These are phyloP conservation scores for Pyrocoelia pectoralis DNA, from an alignment of 2,888 invertebrate species.

Conservation along the genomic window DNA sequence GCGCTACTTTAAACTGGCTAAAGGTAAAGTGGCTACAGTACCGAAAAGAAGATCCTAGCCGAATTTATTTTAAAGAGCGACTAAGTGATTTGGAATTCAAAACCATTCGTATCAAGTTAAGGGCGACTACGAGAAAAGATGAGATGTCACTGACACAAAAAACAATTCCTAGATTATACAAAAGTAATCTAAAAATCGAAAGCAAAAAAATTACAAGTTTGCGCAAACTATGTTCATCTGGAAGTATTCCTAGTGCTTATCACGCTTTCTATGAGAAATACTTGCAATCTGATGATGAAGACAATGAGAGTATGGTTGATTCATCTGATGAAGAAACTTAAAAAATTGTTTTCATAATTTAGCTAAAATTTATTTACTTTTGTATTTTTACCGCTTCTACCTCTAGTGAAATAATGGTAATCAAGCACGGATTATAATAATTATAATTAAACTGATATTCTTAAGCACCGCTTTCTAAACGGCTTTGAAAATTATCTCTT, in stretches of 20 bases:
- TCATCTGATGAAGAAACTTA: too few species aligned
- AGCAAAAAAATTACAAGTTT: constrained; percentile 14
- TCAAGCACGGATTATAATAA: too few species aligned
- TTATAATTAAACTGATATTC: too few species aligned
- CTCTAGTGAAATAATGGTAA: too few species aligned
- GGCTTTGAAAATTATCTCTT: too few species aligned
- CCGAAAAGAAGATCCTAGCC: constrained; percentile 26
- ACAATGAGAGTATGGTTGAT: too few species aligned
- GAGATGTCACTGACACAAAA: not conserved
- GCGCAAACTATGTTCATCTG: constrained; percentile 7
- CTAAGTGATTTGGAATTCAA: constrained; percentile 24
- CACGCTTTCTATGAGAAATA: not conserved
- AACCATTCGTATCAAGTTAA: constrained; percentile 7
- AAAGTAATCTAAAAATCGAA: constrained; percentile 2
- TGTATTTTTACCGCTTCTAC: too few species aligned
- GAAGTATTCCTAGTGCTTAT: constrained; percentile 8
- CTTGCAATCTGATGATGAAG: too few species aligned
- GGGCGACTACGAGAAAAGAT: not conserved
- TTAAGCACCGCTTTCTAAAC: too few species aligned
- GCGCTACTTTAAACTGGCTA: constrained; percentile 25
- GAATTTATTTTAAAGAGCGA: constrained; percentile 32
- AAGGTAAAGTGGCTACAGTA: constrained; percentile 35
- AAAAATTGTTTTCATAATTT: too few species aligned
- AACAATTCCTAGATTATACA: not conserved
- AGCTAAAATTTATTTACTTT: too few species aligned